These are phyloP conservation scores for Mercenaria mercenaria DNA, from an alignment of 1,140 invertebrate species.

Conservation along the genomic window DNA sequence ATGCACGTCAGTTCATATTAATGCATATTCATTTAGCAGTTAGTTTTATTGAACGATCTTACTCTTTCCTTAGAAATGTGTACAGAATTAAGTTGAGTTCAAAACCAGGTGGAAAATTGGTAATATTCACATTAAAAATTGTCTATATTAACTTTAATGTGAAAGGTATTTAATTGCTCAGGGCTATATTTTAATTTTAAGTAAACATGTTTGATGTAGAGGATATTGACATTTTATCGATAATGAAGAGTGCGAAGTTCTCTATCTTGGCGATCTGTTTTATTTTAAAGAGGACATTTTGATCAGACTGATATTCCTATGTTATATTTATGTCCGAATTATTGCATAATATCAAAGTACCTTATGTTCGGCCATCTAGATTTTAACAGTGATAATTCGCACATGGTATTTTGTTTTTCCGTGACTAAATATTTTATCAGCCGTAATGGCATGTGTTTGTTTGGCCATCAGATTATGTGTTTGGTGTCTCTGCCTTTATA, in stretches of 20 bases:
- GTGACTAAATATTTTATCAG: background rate
- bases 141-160: too few relatives aligned
- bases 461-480: background rate
- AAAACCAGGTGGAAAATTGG: too few relatives aligned
- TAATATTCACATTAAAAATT: too few relatives aligned
- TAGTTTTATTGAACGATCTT: too few relatives aligned
- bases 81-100: too few relatives aligned
- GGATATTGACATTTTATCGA: constrained; percentile 43
- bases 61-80: too few relatives aligned
- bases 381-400: background rate
- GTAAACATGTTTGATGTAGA: background rate
- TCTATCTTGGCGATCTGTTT: constrained; percentile 8
- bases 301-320: constrained; percentile 1
- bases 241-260: background rate
- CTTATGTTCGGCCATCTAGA: constrained; percentile 13
- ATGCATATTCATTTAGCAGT: too few relatives aligned
- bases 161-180: background rate
- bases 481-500: too few relatives aligned
- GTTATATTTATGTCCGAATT: constrained; percentile 5
- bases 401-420: constrained; percentile 28
- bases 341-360: constrained; percentile 14
- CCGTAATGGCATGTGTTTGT: background rate
- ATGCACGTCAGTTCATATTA: too few relatives aligned
- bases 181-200: background rate
- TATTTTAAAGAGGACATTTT: background rate